Evolutionary conservation across 2,113 vertebrate genomes (phyloP).

Genomic region (Tragulus kanchil): DNA sequence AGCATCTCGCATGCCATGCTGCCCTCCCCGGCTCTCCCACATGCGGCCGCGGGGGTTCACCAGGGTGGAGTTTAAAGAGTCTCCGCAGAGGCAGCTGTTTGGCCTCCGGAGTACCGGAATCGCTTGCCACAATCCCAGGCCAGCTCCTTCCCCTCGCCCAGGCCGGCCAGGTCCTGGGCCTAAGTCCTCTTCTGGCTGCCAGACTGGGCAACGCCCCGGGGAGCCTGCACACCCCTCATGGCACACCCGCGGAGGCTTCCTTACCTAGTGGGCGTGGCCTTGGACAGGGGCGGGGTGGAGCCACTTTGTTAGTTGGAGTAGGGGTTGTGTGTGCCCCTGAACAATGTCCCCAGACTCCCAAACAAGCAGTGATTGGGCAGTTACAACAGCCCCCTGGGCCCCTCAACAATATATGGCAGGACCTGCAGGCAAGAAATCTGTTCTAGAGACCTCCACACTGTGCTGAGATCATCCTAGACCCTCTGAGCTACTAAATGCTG

Average conservation of each 20-base stretch:
- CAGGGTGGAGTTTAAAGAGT: slow-evolving; percentile 91
- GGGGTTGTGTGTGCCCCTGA: background rate
- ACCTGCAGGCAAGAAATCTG: background rate
- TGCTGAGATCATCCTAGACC: background rate
- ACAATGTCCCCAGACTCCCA: background rate
- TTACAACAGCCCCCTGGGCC: background rate
- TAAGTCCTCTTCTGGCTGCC: background rate
- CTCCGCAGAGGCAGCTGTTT: slow-evolving; percentile 90
- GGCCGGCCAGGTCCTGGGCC: background rate
- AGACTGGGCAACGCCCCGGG: background rate
- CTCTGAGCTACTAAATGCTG: background rate
- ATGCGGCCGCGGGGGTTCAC: slow-evolving; percentile 89
- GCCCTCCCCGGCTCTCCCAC: slow-evolving; percentile 86
- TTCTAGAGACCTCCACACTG: background rate
- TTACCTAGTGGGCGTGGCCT: background rate
- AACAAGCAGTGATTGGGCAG: background rate
- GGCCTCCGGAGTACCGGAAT: slow-evolving; percentile 81
- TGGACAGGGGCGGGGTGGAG: background rate
- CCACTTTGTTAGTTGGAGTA: background rate
- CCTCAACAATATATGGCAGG: background rate
- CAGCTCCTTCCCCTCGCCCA: background rate
- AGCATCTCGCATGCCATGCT: slow-evolving; percentile 89
- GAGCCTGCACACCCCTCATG: background rate
- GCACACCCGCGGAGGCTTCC: background rate
- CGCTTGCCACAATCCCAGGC: slow-evolving; percentile 61